These are phyloP conservation scores for Cheilosia pagana DNA, from an alignment of 2,888 invertebrate species.

Conservation along the genomic window DNA sequence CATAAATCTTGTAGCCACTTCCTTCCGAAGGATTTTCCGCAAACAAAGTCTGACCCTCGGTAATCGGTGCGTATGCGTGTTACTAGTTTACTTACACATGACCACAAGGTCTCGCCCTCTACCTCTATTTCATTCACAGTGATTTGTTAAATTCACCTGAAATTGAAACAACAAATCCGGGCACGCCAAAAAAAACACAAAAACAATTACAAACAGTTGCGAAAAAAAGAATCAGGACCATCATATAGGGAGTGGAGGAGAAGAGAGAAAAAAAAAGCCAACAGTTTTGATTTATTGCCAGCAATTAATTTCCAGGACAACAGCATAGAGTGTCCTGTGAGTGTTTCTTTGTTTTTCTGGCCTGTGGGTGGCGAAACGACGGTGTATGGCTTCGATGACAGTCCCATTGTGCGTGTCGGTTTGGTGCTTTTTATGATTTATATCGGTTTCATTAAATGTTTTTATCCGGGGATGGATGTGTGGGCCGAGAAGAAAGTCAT, in stretches of 20 bases:
- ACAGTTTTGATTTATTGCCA: slow-evolving; percentile 70
- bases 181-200: slow-evolving; percentile 21
- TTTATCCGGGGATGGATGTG: slow-evolving; percentile 37
- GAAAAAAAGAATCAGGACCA: slow-evolving; percentile 21
- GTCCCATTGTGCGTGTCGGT: slow-evolving; percentile 56
- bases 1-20: slow-evolving; percentile 50
- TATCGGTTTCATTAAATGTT: slow-evolving; percentile 72
- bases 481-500: slow-evolving; percentile 40
- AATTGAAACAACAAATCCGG: slow-evolving; percentile 60
- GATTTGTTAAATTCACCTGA: slow-evolving; percentile 70
- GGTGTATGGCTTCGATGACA: slow-evolving; percentile 62
- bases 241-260: background rate
- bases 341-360: slow-evolving; percentile 22
- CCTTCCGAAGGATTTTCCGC: slow-evolving; percentile 15
- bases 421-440: slow-evolving; percentile 71
- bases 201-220: slow-evolving; percentile 60
- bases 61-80: slow-evolving; percentile 25
- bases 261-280: slow-evolving; percentile 52
- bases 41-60: slow-evolving; percentile 9
- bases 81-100: slow-evolving; percentile 38
- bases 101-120: background rate
- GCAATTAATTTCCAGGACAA: slow-evolving; percentile 73
- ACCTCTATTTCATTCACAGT: slow-evolving; percentile 33
- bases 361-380: slow-evolving; percentile 58
- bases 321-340: slow-evolving; percentile 40